Base-by-base conservation (phyloP, 1,140 invertebrate species). In the Lepidurus apus region DNA sequence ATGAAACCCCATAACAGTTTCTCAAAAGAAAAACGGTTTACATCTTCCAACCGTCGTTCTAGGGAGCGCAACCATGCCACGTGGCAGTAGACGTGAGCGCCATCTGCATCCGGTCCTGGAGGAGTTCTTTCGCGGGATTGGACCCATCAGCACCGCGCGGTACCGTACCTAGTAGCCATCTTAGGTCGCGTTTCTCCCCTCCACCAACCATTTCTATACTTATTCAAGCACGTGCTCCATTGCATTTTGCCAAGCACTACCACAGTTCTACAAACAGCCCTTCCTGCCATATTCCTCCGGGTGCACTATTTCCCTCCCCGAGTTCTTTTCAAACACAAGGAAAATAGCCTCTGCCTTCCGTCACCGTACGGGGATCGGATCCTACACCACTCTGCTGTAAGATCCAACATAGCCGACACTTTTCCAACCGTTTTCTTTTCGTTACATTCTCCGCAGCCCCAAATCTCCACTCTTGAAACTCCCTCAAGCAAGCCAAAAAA, bases 201-300 rank as follows among this genome's bases (percentile, higher is more conserved):
- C 53, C 53, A n/a, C 53, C 53, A 13, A n/a, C 53, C 21, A 65
- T 65, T 21, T 65, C 53, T 65, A 9, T 65, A n/a, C 53, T 65
- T 65, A 13, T 21, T 65, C 53, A 65, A 65, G 53, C 53, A 65
- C 53, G 53, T 65, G 53, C 53, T 65, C 53, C 53, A 65, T 65
- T 21, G 53, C 53, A 65, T 65, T 34, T 34, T 65, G 53, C 53
- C 53, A 65, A 65, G 53, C 53, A 65, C 21, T 65, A 65, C 21
- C 53, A 5, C 53, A 65, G 53, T 65, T 65, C 53, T 9, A 65
- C 53, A 13, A 65, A 65, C 17, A 21, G 21, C 53, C 53, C 53
- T 34, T 34, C 34, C 34, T 34, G 34, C 34, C 17, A 65, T 65
- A 65, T 65, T n/a, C 53, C 53, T 65, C 10, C 17, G 53, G 53